Base-by-base conservation (phyloP, 2,113 vertebrate genomes). In the Dipodomys spectabilis region DNA sequence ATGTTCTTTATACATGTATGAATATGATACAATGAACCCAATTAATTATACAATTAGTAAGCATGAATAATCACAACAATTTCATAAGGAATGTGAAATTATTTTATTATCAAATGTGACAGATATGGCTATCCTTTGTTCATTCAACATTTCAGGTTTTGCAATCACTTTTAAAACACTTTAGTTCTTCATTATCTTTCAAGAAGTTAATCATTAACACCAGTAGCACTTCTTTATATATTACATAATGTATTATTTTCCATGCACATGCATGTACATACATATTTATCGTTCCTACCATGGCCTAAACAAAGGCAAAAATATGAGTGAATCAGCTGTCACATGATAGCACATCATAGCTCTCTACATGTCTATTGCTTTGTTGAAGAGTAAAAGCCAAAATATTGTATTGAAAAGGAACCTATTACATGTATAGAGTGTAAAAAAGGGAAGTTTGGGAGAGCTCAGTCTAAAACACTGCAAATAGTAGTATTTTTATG, bases 1-100 rank as follows among this genome's bases (percentile, higher is more conserved):
- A 4, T 19, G 11, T 1, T 1, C 5, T 68, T 7, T 49, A 30
- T 1, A 4, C 27, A 23, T 0, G 18, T 22, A 7, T 83, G 5
- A 11, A 83, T 30, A n/a, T 32, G 67, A 8, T 30, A 27, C 19
- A 45, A 28, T 69, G 35, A 25, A 69, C 15, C 82, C 4, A 11
- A 69, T 69, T 69, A 25, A 11, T 16, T 71, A 22, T 35, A 18
- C 1, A 85, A 32, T 53, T 16, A 82, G 71, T 71, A 19, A 32
- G 4, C n/a, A 85, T 18, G 25, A 35, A 57, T 18, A 85, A 27
- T 1, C 35, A 10, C 35, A 57, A 9, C 18, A 32, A 32, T 7
- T n/a, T 57, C 1, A 19, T 7, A 85, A 20, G 91, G 6, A 67
- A 91, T 71, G 71, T 77, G 75, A 49, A 77, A 64, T 81, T 19